Evolutionary conservation across 1,140 invertebrate species (phyloP).

Genomic region (Drosophila simulans): DNA sequence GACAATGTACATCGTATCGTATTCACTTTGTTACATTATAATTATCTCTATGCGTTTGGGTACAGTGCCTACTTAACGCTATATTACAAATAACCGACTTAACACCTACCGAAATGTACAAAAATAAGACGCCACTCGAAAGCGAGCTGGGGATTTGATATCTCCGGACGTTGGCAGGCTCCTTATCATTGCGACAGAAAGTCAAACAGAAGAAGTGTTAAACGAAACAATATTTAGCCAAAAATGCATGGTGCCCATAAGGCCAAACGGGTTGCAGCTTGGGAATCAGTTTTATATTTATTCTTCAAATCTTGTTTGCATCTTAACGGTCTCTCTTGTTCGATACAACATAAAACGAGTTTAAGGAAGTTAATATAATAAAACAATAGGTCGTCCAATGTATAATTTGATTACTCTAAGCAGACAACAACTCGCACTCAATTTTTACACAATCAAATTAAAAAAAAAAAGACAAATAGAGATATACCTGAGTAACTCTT

Average conservation of each 20-base stretch:
- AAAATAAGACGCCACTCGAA: conserved; percentile 12
- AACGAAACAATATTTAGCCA: conserved; percentile 22
- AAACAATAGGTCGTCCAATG: conserved; percentile 35
- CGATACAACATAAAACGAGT: conserved; percentile 42
- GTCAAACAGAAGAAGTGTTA: conserved; percentile 25
- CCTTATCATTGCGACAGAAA: conserved; percentile 29
- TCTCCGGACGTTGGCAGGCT: conserved; percentile 16
- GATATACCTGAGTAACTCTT: conserved; percentile 69
- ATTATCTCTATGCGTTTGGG: neutral
- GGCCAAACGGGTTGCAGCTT: conserved; percentile 50
- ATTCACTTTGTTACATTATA: conserved; percentile 2
- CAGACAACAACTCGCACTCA: conserved; percentile 35
- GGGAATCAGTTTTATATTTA: conserved; percentile 54
- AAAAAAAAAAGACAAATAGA: conserved; percentile 34
- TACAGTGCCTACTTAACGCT: conserved; percentile 42
- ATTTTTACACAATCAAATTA: conserved; percentile 23
- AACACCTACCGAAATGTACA: conserved; percentile 52
- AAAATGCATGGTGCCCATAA: conserved; percentile 7
- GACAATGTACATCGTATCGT: conserved; percentile 28
- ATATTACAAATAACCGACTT: conserved; percentile 47
- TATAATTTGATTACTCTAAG: conserved; percentile 30
- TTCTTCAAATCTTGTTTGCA: conserved; percentile 33
- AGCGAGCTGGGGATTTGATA: conserved; percentile 13
- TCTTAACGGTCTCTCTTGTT: conserved; percentile 17
- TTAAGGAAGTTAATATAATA: conserved; percentile 32